phyloP scores from a whole-genome alignment of 1,140 invertebrate species.

The Theocolax elegans region DNA sequence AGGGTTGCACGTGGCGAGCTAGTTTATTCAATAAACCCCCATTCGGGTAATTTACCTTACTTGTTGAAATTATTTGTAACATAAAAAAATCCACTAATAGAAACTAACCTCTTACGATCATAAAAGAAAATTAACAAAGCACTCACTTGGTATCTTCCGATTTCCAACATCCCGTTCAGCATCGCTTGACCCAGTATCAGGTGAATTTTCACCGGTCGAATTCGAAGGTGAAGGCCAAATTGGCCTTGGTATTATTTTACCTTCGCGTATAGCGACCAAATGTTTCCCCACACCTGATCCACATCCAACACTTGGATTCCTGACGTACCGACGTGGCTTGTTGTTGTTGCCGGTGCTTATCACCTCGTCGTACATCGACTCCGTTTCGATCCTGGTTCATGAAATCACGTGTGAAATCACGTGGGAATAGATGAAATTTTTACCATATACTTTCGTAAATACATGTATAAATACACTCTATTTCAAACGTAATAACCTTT shows the following conservation, averaged over 20 bases:
- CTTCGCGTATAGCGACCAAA: conserved; percentile 54
- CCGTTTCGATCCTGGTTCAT: conserved; percentile 56
- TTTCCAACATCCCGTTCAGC: background rate
- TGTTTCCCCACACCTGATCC: background rate
- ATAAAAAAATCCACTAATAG: too few species aligned
- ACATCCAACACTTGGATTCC: conserved; percentile 44
- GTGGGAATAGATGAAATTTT: background rate
- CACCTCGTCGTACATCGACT: conserved; percentile 51
- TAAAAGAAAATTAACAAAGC: background rate
- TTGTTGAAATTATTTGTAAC: too few species aligned
- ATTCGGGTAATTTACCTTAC: too few species aligned
- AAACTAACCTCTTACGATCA: too few species aligned
- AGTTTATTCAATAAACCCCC: too few species aligned
- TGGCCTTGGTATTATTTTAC: conserved; percentile 53
- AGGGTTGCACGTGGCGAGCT: too few species aligned
- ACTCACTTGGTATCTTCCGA: background rate
- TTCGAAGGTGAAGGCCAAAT: conserved; percentile 50
- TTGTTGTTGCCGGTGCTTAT: conserved; percentile 44
- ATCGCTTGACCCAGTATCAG: conserved; percentile 15
- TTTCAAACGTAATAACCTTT: too few species aligned
- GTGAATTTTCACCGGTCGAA: conserved; percentile 1
- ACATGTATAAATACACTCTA: too few species aligned
- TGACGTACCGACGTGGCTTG: conserved; percentile 33
- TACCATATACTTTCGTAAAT: too few species aligned
- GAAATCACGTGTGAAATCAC: background rate